A percentile compares a stretch with the other conserved stretches of the same genome.
phyloP scores from a whole-genome alignment of 2,797 vertebrate species.

The Typhlichthys eigenmanni region DNA sequence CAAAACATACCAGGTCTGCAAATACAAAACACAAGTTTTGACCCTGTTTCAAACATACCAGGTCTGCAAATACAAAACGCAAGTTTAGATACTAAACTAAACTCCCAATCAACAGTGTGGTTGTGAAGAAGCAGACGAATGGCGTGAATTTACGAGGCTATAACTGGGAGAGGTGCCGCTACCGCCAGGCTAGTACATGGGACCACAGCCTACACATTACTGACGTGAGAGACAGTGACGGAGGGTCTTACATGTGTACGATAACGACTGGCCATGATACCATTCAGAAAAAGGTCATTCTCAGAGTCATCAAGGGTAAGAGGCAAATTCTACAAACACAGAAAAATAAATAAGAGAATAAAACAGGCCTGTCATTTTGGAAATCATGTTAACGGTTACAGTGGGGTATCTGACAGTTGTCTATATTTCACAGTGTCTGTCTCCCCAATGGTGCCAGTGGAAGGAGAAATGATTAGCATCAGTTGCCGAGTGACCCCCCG shows the following conservation, averaged over 20 bases:
- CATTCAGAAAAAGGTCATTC: slow-evolving; percentile 25
- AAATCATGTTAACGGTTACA: neutral
- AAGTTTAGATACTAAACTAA: neutral
- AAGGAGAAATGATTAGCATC: slow-evolving; percentile 31
- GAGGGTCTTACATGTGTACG: slow-evolving; percentile 66
- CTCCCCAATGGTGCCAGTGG: slow-evolving; percentile 34
- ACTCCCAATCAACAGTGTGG: slow-evolving; percentile 52
- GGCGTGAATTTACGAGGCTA: slow-evolving; percentile 67
- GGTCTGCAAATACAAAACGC: neutral
- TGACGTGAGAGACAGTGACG: slow-evolving; percentile 53
- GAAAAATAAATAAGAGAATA: neutral
- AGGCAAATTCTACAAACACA: slow-evolving; percentile 1
- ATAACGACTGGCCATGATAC: neutral
- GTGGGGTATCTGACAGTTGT: neutral
- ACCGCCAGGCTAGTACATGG: slow-evolving; percentile 37
- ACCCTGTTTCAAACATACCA: no score
- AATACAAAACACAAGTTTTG: no score
- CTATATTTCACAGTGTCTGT: slow-evolving; percentile 56
- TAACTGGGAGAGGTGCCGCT: slow-evolving; percentile 36
- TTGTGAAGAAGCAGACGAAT: slow-evolving; percentile 70
- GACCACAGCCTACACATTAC: slow-evolving; percentile 70
- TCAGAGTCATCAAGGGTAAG: slow-evolving; percentile 73
- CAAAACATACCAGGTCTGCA: no score
- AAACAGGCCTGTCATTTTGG: neutral
- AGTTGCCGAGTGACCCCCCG: slow-evolving; percentile 58